Evolutionary conservation across 1,140 invertebrate genomes (phyloP).

Genomic region (Metaphire vulgaris): DNA sequence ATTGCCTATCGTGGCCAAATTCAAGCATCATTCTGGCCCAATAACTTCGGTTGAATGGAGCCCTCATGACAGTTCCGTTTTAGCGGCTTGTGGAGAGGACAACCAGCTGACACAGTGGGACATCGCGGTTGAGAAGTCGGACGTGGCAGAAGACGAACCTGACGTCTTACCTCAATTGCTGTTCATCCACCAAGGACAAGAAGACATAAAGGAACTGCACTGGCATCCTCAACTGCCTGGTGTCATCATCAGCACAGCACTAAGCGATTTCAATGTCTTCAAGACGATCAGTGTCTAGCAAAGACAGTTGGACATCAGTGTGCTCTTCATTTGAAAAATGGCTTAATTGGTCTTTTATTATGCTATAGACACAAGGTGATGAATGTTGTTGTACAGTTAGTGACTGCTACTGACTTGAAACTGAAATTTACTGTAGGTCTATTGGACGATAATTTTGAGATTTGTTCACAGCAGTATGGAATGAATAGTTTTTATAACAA

Average conservation of each 20-base stretch:
- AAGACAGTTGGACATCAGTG: too few relatives aligned
- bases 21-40: slow-evolving; percentile 85
- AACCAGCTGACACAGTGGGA: slow-evolving; percentile 97
- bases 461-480: too few relatives aligned
- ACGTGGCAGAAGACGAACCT: slow-evolving; percentile 39
- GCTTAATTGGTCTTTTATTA: too few relatives aligned
- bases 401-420: too few relatives aligned
- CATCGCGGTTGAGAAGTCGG: slow-evolving; percentile 77
- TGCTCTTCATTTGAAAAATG: too few relatives aligned
- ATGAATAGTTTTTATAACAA: too few relatives aligned
- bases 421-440: too few relatives aligned
- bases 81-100: slow-evolving; percentile 87
- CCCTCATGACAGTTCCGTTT: slow-evolving; percentile 80
- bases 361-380: too few relatives aligned
- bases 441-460: too few relatives aligned
- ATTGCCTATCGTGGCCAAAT: slow-evolving; percentile 68
- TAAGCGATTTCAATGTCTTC: slow-evolving; percentile 93
- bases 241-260: slow-evolving; percentile 85
- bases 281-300: slow-evolving; percentile 93
- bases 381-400: too few relatives aligned
- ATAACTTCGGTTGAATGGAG: slow-evolving; percentile 97
- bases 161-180: slow-evolving; percentile 87
- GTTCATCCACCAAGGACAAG: slow-evolving; percentile 97
- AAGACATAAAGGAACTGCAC: slow-evolving; percentile 95
- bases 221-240: slow-evolving; percentile 95